Conservation (phyloP, 2,113 vertebrate genomes). For the Monopterus albus region DNA sequence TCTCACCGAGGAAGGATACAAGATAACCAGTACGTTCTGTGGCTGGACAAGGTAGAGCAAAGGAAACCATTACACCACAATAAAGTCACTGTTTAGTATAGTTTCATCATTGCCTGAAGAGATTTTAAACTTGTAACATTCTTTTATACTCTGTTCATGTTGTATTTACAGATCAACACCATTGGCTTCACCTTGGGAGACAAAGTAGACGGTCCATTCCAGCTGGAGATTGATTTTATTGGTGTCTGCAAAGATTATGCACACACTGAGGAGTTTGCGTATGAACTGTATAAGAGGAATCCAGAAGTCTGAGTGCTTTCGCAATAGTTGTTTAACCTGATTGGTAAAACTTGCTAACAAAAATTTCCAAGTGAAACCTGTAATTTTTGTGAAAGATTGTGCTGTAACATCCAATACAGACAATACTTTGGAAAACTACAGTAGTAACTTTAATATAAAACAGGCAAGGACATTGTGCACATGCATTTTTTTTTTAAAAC, state of each 20-base stretch:
- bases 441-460: no score
- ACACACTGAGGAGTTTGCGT: constrained; percentile 92
- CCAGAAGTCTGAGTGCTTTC: constrained; percentile 76
- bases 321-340: no score
- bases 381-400: background rate
- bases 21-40: constrained; percentile 86
- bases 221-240: constrained; percentile 94
- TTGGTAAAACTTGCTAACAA: no score
- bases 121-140: background rate
- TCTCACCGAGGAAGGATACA: constrained; percentile 90
- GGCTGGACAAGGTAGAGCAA: constrained; percentile 88
- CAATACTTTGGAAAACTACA: no score
- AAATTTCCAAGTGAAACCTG: background rate
- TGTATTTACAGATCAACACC: constrained; percentile 84
- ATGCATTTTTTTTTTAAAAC: no score
- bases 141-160: background rate
- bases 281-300: constrained; percentile 87
- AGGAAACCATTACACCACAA: no score
- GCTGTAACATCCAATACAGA: no score
- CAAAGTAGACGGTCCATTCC: constrained; percentile 91
- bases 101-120: background rate
- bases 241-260: constrained; percentile 87
- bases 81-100: no score
- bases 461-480: no score
- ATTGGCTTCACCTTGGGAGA: constrained; percentile 93